Percentiles rank a stretch among this genome's conserved stretches.
These are phyloP conservation scores for Trachemys scripta DNA, from an alignment of 2,113 vertebrate species.

Conservation along the genomic window DNA sequence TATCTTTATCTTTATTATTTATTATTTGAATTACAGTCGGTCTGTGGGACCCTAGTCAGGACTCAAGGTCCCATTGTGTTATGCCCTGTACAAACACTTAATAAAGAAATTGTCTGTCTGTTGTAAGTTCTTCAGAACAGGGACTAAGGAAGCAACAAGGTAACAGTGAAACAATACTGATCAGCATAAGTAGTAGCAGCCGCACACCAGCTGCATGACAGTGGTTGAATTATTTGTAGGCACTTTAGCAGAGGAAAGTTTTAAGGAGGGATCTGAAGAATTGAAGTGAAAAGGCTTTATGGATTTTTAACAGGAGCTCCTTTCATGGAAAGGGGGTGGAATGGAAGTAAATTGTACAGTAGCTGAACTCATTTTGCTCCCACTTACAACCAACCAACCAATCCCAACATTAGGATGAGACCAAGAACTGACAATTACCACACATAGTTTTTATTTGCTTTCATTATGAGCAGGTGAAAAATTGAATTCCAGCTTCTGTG, in stretches of 20 bases:
- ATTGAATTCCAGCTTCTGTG: background rate
- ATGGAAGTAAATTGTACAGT: background rate
- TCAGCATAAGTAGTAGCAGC: background rate
- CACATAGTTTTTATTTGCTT: background rate
- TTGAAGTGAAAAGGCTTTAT: background rate
- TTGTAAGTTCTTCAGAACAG: no score
- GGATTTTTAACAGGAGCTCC: background rate
- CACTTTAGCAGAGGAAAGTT: background rate
- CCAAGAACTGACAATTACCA: background rate
- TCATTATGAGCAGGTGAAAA: background rate
- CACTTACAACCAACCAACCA: background rate
- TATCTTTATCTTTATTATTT: background rate
- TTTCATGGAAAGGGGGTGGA: background rate
- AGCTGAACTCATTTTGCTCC: background rate
- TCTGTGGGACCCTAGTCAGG: background rate
- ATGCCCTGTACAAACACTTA: background rate
- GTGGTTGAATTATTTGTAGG: background rate
- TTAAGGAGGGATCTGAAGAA: background rate
- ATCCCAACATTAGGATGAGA: background rate
- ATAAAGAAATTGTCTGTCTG: background rate
- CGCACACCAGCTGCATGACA: background rate
- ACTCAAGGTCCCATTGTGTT: fast-evolving
- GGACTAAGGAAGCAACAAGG: background rate
- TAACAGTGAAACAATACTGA: fast-evolving
- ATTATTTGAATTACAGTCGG: background rate